These are phyloP conservation scores for Semnornis frantzii DNA, from an alignment of 2,113 vertebrate genomes.

Conservation along the genomic window DNA sequence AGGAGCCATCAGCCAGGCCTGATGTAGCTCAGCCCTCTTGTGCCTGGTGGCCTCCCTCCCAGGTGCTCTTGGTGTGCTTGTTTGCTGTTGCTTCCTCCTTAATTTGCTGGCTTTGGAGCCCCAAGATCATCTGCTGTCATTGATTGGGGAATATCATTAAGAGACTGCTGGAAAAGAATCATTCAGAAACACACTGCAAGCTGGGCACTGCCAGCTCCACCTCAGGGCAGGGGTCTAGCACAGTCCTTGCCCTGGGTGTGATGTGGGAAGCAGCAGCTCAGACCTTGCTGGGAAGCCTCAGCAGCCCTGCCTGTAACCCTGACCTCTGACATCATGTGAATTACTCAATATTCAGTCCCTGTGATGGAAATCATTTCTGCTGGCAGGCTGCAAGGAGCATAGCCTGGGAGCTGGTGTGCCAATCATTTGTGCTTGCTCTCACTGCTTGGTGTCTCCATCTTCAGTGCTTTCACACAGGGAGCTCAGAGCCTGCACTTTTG, in stretches of 20 bases:
- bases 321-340: background rate
- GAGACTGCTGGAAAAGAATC: background rate
- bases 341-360: background rate
- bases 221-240: background rate
- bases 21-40: background rate
- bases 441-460: background rate
- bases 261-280: background rate
- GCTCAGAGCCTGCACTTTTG: fast-evolving
- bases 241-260: background rate
- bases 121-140: background rate
- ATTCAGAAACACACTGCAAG: background rate
- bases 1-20: background rate
- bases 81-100: background rate
- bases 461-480: background rate
- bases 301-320: background rate
- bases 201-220: background rate
- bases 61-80: background rate
- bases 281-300: background rate
- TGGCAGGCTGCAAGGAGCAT: background rate
- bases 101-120: background rate
- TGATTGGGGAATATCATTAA: background rate
- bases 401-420: background rate
- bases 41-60: background rate
- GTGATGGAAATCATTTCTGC: background rate
- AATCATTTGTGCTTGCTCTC: background rate